Evolutionary conservation across 2,797 vertebrate species (phyloP).

Genomic region (Sebastes alutus): DNA sequence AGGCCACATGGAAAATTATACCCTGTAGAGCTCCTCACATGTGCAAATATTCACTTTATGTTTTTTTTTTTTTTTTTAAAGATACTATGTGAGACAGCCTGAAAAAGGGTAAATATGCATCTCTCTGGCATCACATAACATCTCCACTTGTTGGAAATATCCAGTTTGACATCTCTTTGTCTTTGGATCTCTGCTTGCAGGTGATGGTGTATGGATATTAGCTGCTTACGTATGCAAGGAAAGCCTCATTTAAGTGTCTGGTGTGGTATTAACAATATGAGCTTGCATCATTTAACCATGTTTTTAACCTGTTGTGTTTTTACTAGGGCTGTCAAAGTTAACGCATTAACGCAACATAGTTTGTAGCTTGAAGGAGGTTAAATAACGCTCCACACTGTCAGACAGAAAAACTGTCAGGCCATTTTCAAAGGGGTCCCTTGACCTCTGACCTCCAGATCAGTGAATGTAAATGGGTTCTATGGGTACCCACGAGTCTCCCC

Average conservation of each 20-base stretch:
- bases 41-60: neutral
- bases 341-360: too few species aligned
- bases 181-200: neutral
- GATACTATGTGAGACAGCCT: neutral
- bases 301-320: neutral
- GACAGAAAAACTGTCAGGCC: too few species aligned
- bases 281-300: neutral
- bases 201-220: neutral
- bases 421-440: too few species aligned
- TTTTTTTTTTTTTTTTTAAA: neutral
- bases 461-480: too few species aligned
- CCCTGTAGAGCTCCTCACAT: neutral
- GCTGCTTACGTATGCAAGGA: neutral
- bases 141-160: neutral
- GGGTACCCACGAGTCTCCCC: too few species aligned
- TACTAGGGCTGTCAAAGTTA: too few species aligned
- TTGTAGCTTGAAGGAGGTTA: too few species aligned
- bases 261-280: neutral
- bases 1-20: neutral
- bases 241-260: neutral
- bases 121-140: neutral
- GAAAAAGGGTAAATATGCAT: neutral
- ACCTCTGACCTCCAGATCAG: too few species aligned
- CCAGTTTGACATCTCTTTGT: neutral
- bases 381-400: too few species aligned